A percentile compares a stretch with the other conserved stretches of the same genome.
Conservation (phyloP, 2,797 vertebrate genomes). For the Nothura maculosa region DNA sequence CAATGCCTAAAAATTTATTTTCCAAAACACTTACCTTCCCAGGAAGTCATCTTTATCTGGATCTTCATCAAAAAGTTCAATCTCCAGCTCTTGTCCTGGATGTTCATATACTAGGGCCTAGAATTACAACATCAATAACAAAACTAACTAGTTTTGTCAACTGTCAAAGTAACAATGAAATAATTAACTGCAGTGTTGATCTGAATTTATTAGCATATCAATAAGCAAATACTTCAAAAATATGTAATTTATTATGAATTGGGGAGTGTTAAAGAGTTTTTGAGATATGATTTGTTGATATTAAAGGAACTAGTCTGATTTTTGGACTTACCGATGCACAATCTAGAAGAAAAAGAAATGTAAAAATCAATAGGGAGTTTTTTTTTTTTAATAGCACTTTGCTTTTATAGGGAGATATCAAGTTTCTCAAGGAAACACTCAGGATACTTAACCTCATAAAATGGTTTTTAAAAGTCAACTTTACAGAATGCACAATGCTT, state of each 20-base stretch:
- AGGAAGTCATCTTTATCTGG: conserved; percentile 95
- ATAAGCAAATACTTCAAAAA: background rate
- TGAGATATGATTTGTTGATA: background rate
- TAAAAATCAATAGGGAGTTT: background rate
- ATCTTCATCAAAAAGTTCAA: conserved; percentile 96
- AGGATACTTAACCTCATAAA: background rate
- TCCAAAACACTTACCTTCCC: conserved; percentile 86
- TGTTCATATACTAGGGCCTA: conserved; percentile 90
- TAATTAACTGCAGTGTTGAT: background rate
- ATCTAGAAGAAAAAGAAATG: background rate
- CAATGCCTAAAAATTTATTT: background rate
- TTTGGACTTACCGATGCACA: background rate
- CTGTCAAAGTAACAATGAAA: background rate
- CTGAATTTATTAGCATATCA: background rate
- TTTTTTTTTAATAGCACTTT: background rate
- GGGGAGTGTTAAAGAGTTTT: background rate
- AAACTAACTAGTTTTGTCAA: background rate
- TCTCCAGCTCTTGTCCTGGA: conserved; percentile 84
- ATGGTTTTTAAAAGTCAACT: background rate
- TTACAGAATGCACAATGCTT: rapidly evolving
- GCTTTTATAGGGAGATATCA: background rate
- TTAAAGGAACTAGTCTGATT: background rate
- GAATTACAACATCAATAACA: background rate
- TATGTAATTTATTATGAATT: background rate
- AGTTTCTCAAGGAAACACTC: background rate